Evolutionary conservation across 2,113 vertebrate species (phyloP).

Genomic region (Chamaetylas fuelleborni): DNA sequence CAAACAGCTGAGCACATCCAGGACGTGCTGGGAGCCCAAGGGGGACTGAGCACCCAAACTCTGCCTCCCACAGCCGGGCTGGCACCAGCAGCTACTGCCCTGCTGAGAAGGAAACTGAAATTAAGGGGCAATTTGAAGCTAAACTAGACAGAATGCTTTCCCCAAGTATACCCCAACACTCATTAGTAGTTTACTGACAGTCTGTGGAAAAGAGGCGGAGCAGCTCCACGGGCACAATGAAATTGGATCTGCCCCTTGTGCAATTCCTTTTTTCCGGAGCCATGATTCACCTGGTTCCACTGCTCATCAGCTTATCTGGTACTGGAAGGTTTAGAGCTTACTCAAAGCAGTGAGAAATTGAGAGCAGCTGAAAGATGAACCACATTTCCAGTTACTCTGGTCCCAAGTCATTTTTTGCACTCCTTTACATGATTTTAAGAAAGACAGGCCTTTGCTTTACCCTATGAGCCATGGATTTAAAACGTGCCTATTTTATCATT

Average conservation of each 20-base stretch:
- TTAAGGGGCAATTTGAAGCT: neutral
- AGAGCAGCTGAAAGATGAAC: neutral
- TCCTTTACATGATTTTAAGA: neutral
- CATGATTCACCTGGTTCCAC: slow-evolving; percentile 7
- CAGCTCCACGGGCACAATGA: neutral
- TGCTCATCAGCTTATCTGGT: neutral
- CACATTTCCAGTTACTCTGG: neutral
- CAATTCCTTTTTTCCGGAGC: neutral
- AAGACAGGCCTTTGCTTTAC: neutral
- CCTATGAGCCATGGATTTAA: neutral
- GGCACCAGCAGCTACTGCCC: accelerated
- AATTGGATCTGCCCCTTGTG: neutral
- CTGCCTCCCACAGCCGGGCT: neutral
- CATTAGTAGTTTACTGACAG: neutral
- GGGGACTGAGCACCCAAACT: neutral
- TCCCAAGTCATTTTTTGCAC: neutral
- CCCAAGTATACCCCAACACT: neutral
- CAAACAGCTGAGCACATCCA: neutral
- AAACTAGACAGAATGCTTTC: neutral
- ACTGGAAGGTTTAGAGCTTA: neutral
- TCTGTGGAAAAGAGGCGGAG: neutral
- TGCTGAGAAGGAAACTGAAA: neutral
- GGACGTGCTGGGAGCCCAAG: neutral
- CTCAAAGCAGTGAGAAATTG: neutral
- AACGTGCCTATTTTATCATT: accelerated